Percentiles rank a stretch among this genome's conserved stretches.
Conservation (phyloP, 2,113 vertebrate species). For the Nymphicus hollandicus region DNA sequence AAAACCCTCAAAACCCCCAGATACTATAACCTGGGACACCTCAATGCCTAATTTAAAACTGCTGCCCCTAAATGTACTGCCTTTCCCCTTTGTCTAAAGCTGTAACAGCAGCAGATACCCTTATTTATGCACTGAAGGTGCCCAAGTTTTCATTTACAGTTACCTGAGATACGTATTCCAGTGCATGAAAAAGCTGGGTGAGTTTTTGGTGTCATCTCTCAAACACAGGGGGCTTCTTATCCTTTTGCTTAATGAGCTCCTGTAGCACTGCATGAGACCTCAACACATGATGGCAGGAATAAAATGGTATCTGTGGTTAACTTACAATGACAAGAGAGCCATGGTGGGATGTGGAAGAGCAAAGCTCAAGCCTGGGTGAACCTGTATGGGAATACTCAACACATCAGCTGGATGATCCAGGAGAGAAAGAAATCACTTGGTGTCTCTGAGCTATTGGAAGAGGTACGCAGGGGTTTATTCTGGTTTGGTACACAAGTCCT, state of each 20-base stretch:
- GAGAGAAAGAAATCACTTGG: not conserved
- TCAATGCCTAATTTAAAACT: not conserved
- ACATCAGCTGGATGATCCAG: not conserved
- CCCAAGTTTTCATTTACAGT: not conserved
- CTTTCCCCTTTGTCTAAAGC: not conserved
- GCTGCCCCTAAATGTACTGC: not conserved
- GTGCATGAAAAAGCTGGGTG: not conserved
- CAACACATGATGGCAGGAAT: not conserved
- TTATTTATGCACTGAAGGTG: not conserved
- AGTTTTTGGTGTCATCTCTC: not conserved
- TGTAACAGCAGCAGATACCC: not conserved
- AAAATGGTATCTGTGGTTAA: not conserved
- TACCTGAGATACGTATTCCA: not conserved
- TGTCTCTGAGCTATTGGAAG: not conserved
- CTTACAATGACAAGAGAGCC: rapidly evolving
- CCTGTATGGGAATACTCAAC: not conserved
- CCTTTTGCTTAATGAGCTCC: not conserved
- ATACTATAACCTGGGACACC: rapidly evolving
- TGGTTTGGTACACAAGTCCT: not conserved
- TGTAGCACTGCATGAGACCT: not conserved
- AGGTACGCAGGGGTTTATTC: not conserved
- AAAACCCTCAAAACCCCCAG: not conserved
- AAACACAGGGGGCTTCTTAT: not conserved
- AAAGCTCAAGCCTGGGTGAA: not conserved
- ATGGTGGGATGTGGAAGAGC: not conserved